These are phyloP conservation scores for Polyodon spathula DNA, from an alignment of 2,113 vertebrate species.

Conservation along the genomic window DNA sequence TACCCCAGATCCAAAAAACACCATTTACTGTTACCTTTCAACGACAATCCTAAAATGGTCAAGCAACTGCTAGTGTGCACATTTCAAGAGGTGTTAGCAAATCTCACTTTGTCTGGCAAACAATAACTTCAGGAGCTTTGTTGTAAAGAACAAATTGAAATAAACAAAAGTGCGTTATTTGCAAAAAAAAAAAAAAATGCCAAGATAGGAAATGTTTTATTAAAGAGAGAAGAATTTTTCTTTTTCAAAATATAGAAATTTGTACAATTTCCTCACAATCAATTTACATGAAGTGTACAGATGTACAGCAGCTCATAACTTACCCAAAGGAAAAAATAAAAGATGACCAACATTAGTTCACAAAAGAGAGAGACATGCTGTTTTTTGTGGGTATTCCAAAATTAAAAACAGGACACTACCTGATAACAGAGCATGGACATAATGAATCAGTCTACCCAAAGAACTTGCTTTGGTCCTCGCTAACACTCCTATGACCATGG, in stretches of 20 bases:
- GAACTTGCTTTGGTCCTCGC: conserved; percentile 64
- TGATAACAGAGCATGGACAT: conserved; percentile 59
- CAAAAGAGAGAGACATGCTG: conserved; percentile 78
- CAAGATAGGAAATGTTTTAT: conserved; percentile 92
- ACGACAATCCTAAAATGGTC: too few relatives aligned
- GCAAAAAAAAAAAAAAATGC: conserved; percentile 50
- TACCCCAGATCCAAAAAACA: too few relatives aligned
- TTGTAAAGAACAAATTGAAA: too few relatives aligned
- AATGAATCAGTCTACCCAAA: conserved; percentile 47
- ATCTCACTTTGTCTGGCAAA: too few relatives aligned
- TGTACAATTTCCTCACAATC: conserved; percentile 99
- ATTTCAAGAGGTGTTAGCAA: too few relatives aligned
- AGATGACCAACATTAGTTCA: conserved; percentile 94
- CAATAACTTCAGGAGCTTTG: too few relatives aligned
- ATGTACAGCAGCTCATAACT: conserved; percentile 99
- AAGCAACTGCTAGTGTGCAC: too few relatives aligned
- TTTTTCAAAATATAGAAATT: conserved; percentile 99
- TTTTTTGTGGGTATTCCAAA: conserved; percentile 59
- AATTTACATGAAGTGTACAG: conserved; percentile 99
- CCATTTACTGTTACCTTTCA: too few relatives aligned
- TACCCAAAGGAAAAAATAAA: conserved; percentile 81
- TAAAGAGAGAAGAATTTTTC: conserved; percentile 98
- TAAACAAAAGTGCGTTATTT: conserved; percentile 39
- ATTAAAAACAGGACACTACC: conserved; percentile 54
- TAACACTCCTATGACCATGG: conserved; percentile 62